Evolutionary conservation across 1,140 invertebrate genomes (phyloP).

Genomic region (Sogatella furcifera): DNA sequence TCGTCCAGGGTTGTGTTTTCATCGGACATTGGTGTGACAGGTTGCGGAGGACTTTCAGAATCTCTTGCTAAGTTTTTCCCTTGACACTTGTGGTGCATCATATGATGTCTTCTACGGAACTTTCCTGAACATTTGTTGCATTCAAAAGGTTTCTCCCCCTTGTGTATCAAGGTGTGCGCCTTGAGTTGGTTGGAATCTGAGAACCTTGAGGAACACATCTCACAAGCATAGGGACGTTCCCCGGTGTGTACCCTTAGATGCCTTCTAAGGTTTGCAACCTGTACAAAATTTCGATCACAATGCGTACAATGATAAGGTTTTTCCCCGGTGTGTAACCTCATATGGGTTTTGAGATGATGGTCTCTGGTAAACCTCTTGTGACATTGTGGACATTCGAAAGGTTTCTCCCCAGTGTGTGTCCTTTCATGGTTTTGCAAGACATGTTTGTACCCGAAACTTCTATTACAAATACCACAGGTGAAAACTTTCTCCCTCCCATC

Average conservation of each 20-base stretch:
- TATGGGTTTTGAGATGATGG: slow-evolving; percentile 88
- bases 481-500: slow-evolving; percentile 68
- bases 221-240: slow-evolving; percentile 86
- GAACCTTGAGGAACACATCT: slow-evolving; percentile 79
- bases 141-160: slow-evolving; percentile 78
- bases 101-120: slow-evolving; percentile 72
- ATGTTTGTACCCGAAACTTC: slow-evolving; percentile 88
- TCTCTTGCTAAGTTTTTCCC: slow-evolving; percentile 1
- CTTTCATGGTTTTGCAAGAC: slow-evolving; percentile 92
- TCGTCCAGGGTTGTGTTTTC: slow-evolving; percentile 23
- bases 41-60: slow-evolving; percentile 16
- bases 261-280: slow-evolving; percentile 85
- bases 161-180: slow-evolving; percentile 79
- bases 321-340: slow-evolving; percentile 85
- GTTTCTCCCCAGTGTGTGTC: slow-evolving; percentile 93
- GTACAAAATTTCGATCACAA: slow-evolving; percentile 85
- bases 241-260: slow-evolving; percentile 93
- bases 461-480: slow-evolving; percentile 74
- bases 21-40: neutral
- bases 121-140: slow-evolving; percentile 63
- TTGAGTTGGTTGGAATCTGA: slow-evolving; percentile 92
- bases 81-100: slow-evolving; percentile 73
- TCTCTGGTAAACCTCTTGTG: slow-evolving; percentile 93
- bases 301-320: slow-evolving; percentile 86
- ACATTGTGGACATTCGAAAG: slow-evolving; percentile 90